These are phyloP conservation scores for Botia kubotai DNA, from an alignment of 2,797 vertebrate species.

Conservation along the genomic window DNA sequence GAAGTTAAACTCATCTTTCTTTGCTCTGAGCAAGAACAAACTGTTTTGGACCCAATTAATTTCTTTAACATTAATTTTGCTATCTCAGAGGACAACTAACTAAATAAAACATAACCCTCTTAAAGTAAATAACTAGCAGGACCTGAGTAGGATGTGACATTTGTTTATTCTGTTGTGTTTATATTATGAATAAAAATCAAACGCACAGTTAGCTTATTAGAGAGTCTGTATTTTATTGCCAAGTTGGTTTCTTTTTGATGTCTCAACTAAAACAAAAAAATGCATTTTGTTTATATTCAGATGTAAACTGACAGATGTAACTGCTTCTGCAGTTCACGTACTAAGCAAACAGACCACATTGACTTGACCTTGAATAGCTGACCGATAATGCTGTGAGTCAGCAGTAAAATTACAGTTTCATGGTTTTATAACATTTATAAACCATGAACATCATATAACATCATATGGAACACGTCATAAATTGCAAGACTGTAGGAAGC, in stretches of 20 bases:
- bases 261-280: background rate
- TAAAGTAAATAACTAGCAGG: no score
- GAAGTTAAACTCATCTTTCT: background rate
- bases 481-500: conserved; percentile 9
- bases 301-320: background rate
- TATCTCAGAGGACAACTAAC: no score
- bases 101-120: no score
- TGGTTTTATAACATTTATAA: conserved; percentile 4
- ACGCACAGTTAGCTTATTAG: background rate
- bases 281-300: background rate
- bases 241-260: background rate
- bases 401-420: background rate
- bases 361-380: conserved; percentile 40
- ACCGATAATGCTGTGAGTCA: conserved; percentile 22
- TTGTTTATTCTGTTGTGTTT: background rate
- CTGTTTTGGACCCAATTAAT: no score
- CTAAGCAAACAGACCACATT: conserved; percentile 41
- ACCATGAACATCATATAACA: background rate
- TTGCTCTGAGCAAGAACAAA: no score
- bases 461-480: background rate
- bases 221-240: background rate
- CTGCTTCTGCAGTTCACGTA: background rate
- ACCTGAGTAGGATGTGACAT: background rate
- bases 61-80: no score
- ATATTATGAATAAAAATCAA: background rate